phyloP scores from a whole-genome alignment of 64 coral and sea anemone species.

The Porites australiensis region DNA sequence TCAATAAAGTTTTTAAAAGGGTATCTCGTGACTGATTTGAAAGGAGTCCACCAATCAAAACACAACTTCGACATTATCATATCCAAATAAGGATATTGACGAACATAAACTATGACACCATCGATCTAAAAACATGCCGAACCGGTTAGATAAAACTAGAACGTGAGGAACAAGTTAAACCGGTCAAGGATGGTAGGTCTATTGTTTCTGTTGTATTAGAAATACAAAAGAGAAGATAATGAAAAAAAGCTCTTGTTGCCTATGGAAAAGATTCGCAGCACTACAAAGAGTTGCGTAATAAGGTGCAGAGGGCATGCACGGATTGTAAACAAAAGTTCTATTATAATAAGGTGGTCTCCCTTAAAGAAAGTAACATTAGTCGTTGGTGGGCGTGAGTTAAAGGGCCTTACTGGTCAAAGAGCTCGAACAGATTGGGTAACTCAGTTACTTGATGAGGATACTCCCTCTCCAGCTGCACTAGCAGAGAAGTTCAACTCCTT shows the following conservation, averaged over 20 bases:
- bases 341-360: slow-evolving; percentile 49
- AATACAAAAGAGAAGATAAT: too few relatives aligned
- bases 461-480: slow-evolving; percentile 45
- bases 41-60: too few relatives aligned
- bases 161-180: too few relatives aligned
- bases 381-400: slow-evolving; percentile 66
- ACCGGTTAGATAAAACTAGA: too few relatives aligned
- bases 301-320: slow-evolving; percentile 47
- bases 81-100: too few relatives aligned
- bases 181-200: too few relatives aligned
- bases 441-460: slow-evolving; percentile 61
- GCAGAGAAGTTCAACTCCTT: slow-evolving; percentile 14
- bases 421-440: slow-evolving; percentile 34
- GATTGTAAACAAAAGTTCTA: slow-evolving; percentile 55
- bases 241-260: slow-evolving; percentile 35
- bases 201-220: too few relatives aligned
- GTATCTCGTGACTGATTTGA: too few relatives aligned
- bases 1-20: too few relatives aligned
- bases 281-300: slow-evolving; percentile 34
- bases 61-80: too few relatives aligned
- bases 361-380: slow-evolving; percentile 53
- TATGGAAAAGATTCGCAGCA: slow-evolving; percentile 38
- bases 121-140: too few relatives aligned
- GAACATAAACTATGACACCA: too few relatives aligned
- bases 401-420: slow-evolving; percentile 59